Conservation (phyloP, 1,140 invertebrate genomes). For the Schlechtendalia chinensis region DNA sequence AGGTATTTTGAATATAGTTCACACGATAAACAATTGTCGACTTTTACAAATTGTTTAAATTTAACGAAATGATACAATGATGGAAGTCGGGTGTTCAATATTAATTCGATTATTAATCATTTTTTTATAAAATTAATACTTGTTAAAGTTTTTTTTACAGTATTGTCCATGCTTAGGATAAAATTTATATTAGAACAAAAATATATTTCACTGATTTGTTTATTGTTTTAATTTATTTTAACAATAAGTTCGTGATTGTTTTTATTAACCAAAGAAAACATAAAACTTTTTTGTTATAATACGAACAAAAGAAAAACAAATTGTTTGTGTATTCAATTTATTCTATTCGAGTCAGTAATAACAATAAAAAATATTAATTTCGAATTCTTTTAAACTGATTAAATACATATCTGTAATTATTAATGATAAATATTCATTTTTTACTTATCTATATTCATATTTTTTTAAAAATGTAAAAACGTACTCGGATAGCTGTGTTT, state of each 20-base stretch:
- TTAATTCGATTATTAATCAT: not conserved
- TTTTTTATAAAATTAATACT: not conserved
- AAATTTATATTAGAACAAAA: not conserved
- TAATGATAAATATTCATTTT: too few species aligned
- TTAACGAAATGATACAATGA: not conserved
- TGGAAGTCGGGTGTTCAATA: not conserved
- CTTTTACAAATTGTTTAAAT: too few species aligned
- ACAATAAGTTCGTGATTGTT: constrained; percentile 5
- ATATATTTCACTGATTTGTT: constrained; percentile 30
- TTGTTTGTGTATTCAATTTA: not conserved
- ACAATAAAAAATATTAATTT: too few species aligned
- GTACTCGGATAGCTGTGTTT: too few species aligned
- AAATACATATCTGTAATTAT: too few species aligned
- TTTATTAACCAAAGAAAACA: constrained; percentile 4
- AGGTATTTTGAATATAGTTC: not conserved
- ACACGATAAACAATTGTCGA: too few species aligned
- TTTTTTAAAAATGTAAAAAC: too few species aligned
- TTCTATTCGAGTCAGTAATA: not conserved
- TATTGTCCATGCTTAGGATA: constrained; percentile 1
- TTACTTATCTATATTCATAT: too few species aligned
- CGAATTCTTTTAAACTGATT: too few species aligned
- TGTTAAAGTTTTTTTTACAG: not conserved
- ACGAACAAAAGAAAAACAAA: not conserved
- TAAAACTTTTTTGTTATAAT: not conserved
- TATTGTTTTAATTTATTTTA: constrained; percentile 34